These are phyloP conservation scores for Ctenosaura bakeri DNA, from an alignment of 2,797 vertebrate species.

Conservation along the genomic window DNA sequence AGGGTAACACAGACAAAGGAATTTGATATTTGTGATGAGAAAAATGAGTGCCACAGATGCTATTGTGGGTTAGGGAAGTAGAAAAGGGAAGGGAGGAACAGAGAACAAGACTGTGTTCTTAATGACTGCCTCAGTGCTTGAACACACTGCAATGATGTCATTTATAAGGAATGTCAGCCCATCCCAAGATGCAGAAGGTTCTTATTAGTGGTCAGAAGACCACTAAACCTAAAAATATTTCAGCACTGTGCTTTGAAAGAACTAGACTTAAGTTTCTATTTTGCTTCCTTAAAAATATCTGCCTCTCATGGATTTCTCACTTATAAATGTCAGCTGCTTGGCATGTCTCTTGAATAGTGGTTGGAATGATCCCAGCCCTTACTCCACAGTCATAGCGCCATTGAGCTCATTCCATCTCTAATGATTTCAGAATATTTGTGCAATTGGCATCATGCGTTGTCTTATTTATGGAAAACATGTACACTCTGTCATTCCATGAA, in stretches of 20 bases:
- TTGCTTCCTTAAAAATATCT: conserved; percentile 59
- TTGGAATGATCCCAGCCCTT: conserved; percentile 43
- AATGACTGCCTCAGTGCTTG: conserved; percentile 69
- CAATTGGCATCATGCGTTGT: conserved; percentile 56
- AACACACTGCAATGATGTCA: conserved; percentile 67
- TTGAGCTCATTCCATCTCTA: conserved; percentile 8
- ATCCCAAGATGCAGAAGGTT: conserved; percentile 66
- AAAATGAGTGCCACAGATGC: conserved; percentile 42
- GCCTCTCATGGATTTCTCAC: conserved; percentile 60
- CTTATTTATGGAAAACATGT: conserved; percentile 30
- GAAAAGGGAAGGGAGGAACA: conserved; percentile 57
- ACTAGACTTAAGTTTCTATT: conserved; percentile 47
- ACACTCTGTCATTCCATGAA: not conserved
- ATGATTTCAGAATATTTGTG: conserved; percentile 40
- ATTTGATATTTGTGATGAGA: not conserved
- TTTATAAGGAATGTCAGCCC: conserved; percentile 68
- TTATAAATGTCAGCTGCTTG: conserved; percentile 69
- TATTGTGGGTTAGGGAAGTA: conserved; percentile 62
- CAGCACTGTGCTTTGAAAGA: conserved; percentile 72
- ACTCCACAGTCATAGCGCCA: conserved; percentile 57
- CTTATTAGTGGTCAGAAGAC: conserved; percentile 73
- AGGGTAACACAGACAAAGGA: not conserved
- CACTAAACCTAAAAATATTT: conserved; percentile 77
- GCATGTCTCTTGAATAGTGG: conserved; percentile 60
- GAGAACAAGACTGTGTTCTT: conserved; percentile 16